Percentiles rank a stretch among this genome's conserved stretches.
These are phyloP conservation scores for Dufourea novaeangliae DNA, from an alignment of 1,140 invertebrate species.

Conservation along the genomic window DNA sequence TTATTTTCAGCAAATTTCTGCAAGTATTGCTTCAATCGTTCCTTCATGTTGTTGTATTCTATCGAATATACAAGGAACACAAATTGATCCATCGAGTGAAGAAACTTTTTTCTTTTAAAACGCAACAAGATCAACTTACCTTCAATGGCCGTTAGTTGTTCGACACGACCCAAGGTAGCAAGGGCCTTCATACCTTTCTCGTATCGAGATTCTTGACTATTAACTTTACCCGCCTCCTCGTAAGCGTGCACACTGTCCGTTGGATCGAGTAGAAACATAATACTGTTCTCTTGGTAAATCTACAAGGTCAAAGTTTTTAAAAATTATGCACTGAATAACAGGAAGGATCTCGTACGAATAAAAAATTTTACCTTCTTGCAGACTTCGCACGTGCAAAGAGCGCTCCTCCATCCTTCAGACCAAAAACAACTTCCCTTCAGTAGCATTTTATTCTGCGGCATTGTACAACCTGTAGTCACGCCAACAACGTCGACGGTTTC, in stretches of 20 bases:
- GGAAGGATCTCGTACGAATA: not conserved
- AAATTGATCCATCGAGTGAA: not conserved
- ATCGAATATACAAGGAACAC: conserved; percentile 64
- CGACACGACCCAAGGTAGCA: conserved; percentile 89
- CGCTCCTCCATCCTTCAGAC: conserved; percentile 87
- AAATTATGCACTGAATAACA: not conserved
- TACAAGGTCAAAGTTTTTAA: conserved; percentile 71
- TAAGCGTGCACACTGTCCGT: conserved; percentile 94
- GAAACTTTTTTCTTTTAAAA: not conserved
- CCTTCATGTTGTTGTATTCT: conserved; percentile 94
- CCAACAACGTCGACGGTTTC: conserved; percentile 11
- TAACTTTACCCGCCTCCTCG: conserved; percentile 89
- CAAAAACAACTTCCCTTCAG: conserved; percentile 84
- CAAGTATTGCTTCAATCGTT: conserved; percentile 91
- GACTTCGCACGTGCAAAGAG: conserved; percentile 86
- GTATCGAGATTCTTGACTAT: conserved; percentile 84
- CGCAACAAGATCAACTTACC: conserved; percentile 72
- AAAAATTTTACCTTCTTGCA: conserved; percentile 79
- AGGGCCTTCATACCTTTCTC: conserved; percentile 89
- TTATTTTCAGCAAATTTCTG: conserved; percentile 93
- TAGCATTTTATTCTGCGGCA: conserved; percentile 64
- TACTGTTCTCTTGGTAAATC: conserved; percentile 86
- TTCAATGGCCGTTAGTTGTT: conserved; percentile 91
- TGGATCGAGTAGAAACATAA: conserved; percentile 89
- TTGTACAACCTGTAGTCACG: conserved; percentile 65